Percentiles rank a stretch among this genome's conserved stretches.
Conservation (phyloP, 2,888 invertebrate species). For the Heterodera filipjevi region DNA sequence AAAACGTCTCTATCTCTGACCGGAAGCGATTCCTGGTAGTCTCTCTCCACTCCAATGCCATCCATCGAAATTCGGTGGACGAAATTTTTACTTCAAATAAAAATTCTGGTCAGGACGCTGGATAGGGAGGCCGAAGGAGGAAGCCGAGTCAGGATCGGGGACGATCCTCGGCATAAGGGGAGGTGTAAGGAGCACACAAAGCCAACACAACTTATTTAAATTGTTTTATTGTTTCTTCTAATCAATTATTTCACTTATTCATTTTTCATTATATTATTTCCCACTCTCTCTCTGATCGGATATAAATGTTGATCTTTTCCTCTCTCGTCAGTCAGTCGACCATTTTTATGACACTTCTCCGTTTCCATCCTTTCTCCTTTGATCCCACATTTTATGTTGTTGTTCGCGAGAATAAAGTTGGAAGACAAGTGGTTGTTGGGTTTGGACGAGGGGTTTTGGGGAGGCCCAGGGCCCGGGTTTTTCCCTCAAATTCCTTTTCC, state of each 20-base stretch:
- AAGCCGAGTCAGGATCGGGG: background rate
- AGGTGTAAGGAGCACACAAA: background rate
- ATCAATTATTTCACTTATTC: too few relatives aligned
- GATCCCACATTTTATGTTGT: too few relatives aligned
- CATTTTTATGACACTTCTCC: too few relatives aligned
- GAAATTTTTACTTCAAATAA: background rate
- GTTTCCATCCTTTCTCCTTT: too few relatives aligned
- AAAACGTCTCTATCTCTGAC: background rate
- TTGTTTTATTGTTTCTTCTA: too few relatives aligned
- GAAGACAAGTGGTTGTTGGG: too few relatives aligned
- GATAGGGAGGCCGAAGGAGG: background rate
- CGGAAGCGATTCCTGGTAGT: background rate
- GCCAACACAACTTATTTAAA: too few relatives aligned
- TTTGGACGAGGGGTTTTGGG: background rate
- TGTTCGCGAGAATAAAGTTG: too few relatives aligned
- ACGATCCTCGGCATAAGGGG: background rate
- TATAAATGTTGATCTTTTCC: too few relatives aligned
- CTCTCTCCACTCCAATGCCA: background rate
- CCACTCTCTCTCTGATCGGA: too few relatives aligned
- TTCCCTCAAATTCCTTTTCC: background rate
- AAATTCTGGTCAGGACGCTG: background rate
- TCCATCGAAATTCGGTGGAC: constrained; percentile 1
- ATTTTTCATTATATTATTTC: too few relatives aligned
- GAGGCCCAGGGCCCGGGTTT: background rate
- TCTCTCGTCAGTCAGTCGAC: too few relatives aligned